Evolutionary conservation across 2,113 vertebrate species (phyloP), one percentile per base, ranked within the genome.

Genomic region (Halcyon malimbica): DNA sequence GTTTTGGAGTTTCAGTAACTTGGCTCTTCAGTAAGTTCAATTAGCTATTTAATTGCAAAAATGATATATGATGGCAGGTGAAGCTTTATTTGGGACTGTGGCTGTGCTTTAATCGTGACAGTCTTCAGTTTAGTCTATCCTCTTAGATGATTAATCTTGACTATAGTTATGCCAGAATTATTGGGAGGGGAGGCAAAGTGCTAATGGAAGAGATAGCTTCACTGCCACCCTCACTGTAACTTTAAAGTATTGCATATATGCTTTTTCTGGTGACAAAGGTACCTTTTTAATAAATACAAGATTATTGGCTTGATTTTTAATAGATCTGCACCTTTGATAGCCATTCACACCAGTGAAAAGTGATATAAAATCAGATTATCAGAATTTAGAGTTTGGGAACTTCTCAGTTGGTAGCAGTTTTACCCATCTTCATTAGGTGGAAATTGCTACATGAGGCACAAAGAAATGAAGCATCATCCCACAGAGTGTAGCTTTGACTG

Each of bases 11-110:
- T 93, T 92, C 73, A 80, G 46, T 86, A 90, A 74, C 56, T 83
- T 90, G 75, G 59, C 76, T 93, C 90, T 80, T 83, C 57, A 95
- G 41, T 83, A 92, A 96, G 50, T 93, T 93, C 79, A 93, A 74
- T 90, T 96, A 96, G 50, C 67, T 88, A 67, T 81, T 90, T 96
- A 95, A 95, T 88, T 96, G 68, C 67, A 92, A 88, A 94, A 94
- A 87, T 92, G 2, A 94, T 75, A 25, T 56, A 71, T 89, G 73
- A 77, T 83, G 80, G 90, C 73, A 80, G 39, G 42, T 46, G 35
- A n/a, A 84, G 35, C 53, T 93, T 84, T 96, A 84, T 79, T 53
- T 93, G 69, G 76, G 56, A 74, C 39, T 65, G 35, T 81, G 65
- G 7, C 60, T 87, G 33, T 31, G n/a, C 62, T 75, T 89, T 83